These are phyloP conservation scores for Callimorpha dominula DNA, from an alignment of 2,888 invertebrate species.

Conservation along the genomic window DNA sequence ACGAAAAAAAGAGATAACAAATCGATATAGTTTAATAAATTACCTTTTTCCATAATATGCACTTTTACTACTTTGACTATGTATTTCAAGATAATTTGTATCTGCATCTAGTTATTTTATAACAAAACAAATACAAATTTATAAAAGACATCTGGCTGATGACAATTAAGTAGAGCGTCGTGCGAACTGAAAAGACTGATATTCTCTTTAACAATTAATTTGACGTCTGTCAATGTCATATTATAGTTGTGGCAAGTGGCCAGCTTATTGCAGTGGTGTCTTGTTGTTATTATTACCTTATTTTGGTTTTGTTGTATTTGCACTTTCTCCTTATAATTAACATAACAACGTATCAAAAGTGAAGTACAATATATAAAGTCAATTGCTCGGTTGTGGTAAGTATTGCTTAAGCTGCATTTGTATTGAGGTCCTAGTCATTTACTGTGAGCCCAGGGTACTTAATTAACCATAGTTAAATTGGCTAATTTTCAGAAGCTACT, in stretches of 20 bases:
- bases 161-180: neutral
- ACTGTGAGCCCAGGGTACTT: no score
- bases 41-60: neutral
- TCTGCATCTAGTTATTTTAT: neutral
- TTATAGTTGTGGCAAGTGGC: neutral
- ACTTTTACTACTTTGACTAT: no score
- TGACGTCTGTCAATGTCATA: slow-evolving; percentile 5
- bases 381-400: slow-evolving; percentile 1
- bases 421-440: no score
- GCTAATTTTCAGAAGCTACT: no score
- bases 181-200: neutral
- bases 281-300: neutral
- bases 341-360: neutral
- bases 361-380: neutral
- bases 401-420: neutral
- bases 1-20: neutral
- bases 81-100: neutral
- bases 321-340: neutral
- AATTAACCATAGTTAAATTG: no score
- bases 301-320: neutral
- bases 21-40: neutral
- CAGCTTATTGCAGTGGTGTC: neutral
- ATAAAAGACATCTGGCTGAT: neutral
- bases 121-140: neutral
- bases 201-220: neutral